A percentile compares a stretch with the other conserved stretches of the same genome.
Evolutionary conservation across 2,797 vertebrate species (phyloP).

Genomic region (Decapterus maruadsi): DNA sequence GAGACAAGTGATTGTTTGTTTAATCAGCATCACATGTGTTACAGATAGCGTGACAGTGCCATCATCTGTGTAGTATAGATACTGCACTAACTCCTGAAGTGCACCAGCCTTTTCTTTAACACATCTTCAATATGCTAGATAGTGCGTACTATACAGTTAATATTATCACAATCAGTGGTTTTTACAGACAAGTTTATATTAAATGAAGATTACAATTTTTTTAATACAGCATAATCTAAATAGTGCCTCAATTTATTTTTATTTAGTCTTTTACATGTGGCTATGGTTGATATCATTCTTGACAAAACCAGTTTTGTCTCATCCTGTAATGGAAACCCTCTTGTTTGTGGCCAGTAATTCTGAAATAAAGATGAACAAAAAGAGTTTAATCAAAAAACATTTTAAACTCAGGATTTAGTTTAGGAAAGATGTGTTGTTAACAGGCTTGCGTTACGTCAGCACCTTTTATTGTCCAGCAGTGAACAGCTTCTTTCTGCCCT

Average conservation of each 20-base stretch:
- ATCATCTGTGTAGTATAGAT: slow-evolving; percentile 55
- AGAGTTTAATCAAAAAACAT: slow-evolving; percentile 3
- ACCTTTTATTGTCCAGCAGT: slow-evolving; percentile 66
- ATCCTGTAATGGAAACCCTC: slow-evolving; percentile 20
- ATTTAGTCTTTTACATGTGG: neutral
- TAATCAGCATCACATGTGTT: slow-evolving; percentile 56
- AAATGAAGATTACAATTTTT: slow-evolving; percentile 10
- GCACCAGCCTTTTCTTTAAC: slow-evolving; percentile 3
- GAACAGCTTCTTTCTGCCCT: slow-evolving; percentile 87
- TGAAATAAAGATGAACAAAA: slow-evolving; percentile 25
- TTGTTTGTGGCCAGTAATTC: slow-evolving; percentile 14
- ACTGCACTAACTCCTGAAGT: slow-evolving; percentile 38
- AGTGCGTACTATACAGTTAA: slow-evolving; percentile 2
- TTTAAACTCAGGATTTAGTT: neutral
- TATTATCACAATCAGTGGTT: neutral
- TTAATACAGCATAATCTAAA: neutral
- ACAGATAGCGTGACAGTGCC: slow-evolving; percentile 39
- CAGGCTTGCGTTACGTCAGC: neutral
- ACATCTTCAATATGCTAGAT: neutral
- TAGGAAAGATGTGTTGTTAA: neutral
- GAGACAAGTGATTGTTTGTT: slow-evolving; percentile 40
- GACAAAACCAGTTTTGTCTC: slow-evolving; percentile 38
- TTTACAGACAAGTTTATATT: slow-evolving; percentile 33
- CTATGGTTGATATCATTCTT: slow-evolving; percentile 25
- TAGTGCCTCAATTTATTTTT: neutral